These are phyloP conservation scores for Melipona bicolor DNA, from an alignment of 2,888 invertebrate genomes.

Conservation along the genomic window DNA sequence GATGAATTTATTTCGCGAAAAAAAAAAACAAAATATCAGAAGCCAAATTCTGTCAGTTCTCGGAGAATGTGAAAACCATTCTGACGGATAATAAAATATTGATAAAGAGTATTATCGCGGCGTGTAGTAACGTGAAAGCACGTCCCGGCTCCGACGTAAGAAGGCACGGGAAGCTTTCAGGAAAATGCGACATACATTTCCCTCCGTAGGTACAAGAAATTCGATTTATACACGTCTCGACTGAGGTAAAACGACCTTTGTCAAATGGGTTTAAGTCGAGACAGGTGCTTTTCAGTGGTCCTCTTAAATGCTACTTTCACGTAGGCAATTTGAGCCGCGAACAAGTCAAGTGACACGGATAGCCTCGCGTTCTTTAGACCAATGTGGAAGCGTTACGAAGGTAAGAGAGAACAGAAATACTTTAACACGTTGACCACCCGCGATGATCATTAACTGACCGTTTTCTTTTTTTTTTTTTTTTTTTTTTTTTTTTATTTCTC, in stretches of 20 bases:
- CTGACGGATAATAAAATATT: conserved; percentile 1
- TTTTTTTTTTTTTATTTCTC: too few relatives aligned
- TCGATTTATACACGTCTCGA: conserved; percentile 39
- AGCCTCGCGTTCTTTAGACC: too few relatives aligned
- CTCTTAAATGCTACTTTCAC: background rate
- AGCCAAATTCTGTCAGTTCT: background rate
- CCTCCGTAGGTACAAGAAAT: conserved; percentile 24
- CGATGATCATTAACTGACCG: too few relatives aligned
- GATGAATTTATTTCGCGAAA: background rate
- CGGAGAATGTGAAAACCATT: background rate
- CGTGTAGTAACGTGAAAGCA: conserved; percentile 7
- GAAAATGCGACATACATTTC: conserved; percentile 14
- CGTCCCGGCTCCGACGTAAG: conserved; percentile 14
- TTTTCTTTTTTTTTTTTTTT: too few relatives aligned
- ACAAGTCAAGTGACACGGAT: background rate
- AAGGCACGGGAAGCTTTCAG: conserved; percentile 16
- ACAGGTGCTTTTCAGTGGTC: conserved; percentile 9
- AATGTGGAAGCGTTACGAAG: too few relatives aligned
- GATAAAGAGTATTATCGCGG: conserved; percentile 5
- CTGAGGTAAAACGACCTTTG: conserved; percentile 19
- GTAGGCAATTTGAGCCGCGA: background rate
- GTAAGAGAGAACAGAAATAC: too few relatives aligned
- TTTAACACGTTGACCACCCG: too few relatives aligned
- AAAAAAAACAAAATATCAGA: background rate
- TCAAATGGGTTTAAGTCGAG: conserved; percentile 26